Evolutionary conservation across 2,888 invertebrate species (phyloP).

Genomic region (Pristionchus fissidentatus): DNA sequence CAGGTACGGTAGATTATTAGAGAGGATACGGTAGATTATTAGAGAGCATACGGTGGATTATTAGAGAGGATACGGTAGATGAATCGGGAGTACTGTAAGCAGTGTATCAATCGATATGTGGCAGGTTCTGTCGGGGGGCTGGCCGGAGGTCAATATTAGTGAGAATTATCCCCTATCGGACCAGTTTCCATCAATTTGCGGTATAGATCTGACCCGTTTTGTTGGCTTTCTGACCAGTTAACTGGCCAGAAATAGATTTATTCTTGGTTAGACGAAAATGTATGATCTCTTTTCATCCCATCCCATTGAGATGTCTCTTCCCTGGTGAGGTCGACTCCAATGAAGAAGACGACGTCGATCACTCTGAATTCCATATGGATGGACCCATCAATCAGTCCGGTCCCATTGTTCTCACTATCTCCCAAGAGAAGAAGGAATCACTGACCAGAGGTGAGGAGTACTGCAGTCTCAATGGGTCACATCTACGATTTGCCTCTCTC

Average conservation of each 20-base stretch:
- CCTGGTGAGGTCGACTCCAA: conserved; percentile 52
- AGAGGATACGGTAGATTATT: neutral
- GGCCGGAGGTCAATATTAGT: too few relatives aligned
- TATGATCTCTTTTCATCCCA: neutral
- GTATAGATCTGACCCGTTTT: too few relatives aligned
- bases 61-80: too few relatives aligned
- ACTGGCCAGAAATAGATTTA: too few relatives aligned
- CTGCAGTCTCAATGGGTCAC: neutral
- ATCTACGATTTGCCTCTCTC: neutral
- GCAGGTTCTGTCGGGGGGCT: conserved; percentile 91
- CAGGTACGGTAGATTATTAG: conserved; percentile 78
- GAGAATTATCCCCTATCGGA: too few relatives aligned
- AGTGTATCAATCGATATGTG: neutral
- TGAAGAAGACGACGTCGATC: conserved; percentile 48
- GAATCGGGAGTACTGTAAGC: neutral
- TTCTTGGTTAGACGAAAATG: too few relatives aligned
- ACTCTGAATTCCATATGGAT: conserved; percentile 55
- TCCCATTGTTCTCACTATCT: conserved; percentile 91
- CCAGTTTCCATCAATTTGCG: too few relatives aligned
- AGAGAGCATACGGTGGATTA: too few relatives aligned
- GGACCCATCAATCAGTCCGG: conserved; percentile 89
- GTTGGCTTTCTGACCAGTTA: too few relatives aligned
- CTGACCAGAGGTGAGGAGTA: conserved; percentile 41
- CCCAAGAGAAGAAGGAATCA: conserved; percentile 81
- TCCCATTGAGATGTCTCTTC: conserved; percentile 49